These are phyloP conservation scores for Orthonyx spaldingii DNA, from an alignment of 2,113 vertebrate species.

Conservation along the genomic window DNA sequence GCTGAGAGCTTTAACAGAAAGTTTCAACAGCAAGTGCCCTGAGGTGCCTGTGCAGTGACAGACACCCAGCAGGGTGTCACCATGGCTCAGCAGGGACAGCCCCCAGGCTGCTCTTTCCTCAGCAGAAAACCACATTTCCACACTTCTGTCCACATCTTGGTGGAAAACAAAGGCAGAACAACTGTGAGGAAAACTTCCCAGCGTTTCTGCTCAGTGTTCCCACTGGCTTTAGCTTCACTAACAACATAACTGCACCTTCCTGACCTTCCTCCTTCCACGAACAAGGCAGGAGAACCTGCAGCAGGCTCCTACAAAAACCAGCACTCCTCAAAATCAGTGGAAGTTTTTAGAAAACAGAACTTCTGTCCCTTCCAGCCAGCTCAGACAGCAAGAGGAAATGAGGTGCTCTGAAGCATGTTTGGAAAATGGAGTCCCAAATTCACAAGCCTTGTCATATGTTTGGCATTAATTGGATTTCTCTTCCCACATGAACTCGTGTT, in stretches of 20 bases:
- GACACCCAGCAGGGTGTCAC: background rate
- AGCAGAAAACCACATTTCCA: background rate
- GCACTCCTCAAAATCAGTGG: background rate
- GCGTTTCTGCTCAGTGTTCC: fast-evolving
- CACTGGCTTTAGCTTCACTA: background rate
- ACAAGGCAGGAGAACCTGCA: background rate
- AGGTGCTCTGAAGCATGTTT: background rate
- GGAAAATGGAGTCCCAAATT: background rate
- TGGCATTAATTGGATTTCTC: background rate
- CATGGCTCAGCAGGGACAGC: background rate
- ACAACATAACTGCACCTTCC: background rate
- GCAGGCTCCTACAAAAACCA: background rate
- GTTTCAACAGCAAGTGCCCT: background rate
- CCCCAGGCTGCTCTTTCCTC: background rate
- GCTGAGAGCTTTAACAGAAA: background rate
- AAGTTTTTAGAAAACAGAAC: background rate
- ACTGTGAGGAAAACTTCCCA: background rate
- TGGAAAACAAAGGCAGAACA: background rate
- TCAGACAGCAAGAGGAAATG: background rate
- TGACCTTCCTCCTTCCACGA: fast-evolving
- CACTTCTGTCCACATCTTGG: background rate
- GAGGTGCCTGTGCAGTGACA: background rate
- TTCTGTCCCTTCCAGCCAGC: background rate
- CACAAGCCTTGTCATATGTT: fast-evolving
- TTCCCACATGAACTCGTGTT: background rate